Conservation (phyloP, 2,888 invertebrate species). For the Agonum fuliginosum region DNA sequence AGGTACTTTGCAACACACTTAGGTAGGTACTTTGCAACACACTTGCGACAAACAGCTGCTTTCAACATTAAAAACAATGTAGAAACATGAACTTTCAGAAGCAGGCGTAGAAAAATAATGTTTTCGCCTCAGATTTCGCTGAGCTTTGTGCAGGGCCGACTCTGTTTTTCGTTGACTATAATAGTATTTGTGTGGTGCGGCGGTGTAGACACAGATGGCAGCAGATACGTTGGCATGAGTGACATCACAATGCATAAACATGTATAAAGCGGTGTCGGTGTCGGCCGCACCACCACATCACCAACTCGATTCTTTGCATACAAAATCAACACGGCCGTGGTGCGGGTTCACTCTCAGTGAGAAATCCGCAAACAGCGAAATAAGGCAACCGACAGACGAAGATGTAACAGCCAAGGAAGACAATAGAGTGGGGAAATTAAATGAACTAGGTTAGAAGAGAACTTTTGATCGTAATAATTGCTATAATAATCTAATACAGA, state of each 20-base stretch:
- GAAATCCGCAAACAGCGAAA: neutral
- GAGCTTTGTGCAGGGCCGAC: neutral
- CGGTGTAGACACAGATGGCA: conserved; percentile 45
- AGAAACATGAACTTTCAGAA: too few species aligned
- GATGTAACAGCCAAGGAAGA: too few species aligned
- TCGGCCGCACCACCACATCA: conserved; percentile 6
- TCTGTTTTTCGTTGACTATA: conserved; percentile 10
- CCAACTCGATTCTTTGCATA: neutral
- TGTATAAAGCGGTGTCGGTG: conserved; percentile 44
- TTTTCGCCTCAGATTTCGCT: neutral
- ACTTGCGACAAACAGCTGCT: too few species aligned
- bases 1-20: too few species aligned
- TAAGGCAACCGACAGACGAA: too few species aligned
- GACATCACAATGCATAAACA: conserved; percentile 59
- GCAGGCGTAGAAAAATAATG: too few species aligned
- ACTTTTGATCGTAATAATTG: too few species aligned
- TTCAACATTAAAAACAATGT: too few species aligned
- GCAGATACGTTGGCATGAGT: conserved; percentile 51
- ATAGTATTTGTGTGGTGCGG: conserved; percentile 18
- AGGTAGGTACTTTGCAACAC: too few species aligned
- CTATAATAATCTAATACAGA: too few species aligned
- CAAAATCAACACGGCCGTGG: neutral
- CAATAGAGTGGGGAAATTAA: too few species aligned
- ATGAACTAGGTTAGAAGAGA: too few species aligned
- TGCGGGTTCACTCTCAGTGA: neutral